phyloP scores from a whole-genome alignment of 2,113 vertebrate genomes.

The Catharus fuscescens region DNA sequence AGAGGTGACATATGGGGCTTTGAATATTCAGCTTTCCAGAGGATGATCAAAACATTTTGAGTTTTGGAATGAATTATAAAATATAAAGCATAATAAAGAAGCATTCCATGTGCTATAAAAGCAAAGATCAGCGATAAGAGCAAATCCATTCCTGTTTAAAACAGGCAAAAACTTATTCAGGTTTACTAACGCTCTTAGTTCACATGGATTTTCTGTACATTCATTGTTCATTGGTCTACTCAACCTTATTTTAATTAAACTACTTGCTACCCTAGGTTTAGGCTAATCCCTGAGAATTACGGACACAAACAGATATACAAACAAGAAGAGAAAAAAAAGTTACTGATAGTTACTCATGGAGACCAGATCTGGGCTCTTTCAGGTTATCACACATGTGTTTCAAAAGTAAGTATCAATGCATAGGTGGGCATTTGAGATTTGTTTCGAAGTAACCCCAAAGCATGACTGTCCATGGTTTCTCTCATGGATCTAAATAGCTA shows the following conservation, averaged over 20 bases:
- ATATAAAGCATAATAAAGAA: neutral
- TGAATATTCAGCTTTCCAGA: neutral
- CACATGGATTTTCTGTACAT: constrained; percentile 20
- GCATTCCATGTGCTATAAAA: neutral
- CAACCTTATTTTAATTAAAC: constrained; percentile 73
- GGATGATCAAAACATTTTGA: neutral
- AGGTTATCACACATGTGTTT: neutral
- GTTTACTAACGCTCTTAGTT: neutral
- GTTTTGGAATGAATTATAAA: neutral
- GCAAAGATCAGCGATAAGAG: neutral
- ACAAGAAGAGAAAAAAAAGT: constrained; percentile 23
- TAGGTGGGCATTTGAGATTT: neutral
- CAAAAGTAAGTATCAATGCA: neutral
- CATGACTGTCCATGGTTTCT: neutral
- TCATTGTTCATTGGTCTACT: neutral
- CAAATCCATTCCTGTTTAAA: neutral
- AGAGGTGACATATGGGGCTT: neutral
- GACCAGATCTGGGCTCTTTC: constrained; percentile 3
- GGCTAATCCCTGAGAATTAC: constrained; percentile 60
- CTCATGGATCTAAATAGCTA: neutral
- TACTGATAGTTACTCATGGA: constrained; percentile 12
- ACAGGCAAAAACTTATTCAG: neutral
- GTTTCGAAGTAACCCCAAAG: neutral
- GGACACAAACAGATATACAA: neutral
- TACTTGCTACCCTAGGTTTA: constrained; percentile 31